These are phyloP conservation scores for Akabosia matsudoensis DNA, from an alignment of 1,140 invertebrate species.

Conservation along the genomic window DNA sequence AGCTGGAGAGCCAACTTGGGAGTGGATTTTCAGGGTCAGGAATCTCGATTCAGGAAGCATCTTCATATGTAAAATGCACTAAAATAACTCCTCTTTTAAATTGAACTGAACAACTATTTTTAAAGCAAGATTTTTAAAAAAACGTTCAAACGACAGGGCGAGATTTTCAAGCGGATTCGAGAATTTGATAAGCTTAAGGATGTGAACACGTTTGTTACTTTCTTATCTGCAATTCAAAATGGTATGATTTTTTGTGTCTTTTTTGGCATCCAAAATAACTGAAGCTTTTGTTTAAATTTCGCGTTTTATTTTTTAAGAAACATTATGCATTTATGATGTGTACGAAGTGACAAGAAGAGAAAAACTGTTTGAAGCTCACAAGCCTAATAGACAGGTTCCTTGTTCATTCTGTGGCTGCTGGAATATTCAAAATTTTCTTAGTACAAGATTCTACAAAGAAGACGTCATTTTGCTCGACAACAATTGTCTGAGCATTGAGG, in stretches of 20 bases:
- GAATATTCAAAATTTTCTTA: conserved; percentile 10
- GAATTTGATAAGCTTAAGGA: conserved; percentile 14
- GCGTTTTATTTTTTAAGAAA: not conserved
- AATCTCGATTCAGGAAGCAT: conserved; percentile 6
- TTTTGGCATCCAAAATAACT: not conserved
- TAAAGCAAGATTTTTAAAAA: too few species aligned
- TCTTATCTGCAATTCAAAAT: not conserved
- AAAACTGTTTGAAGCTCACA: conserved; percentile 10
- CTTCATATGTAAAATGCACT: conserved; percentile 1
- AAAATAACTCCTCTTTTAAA: not conserved
- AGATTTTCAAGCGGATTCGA: conserved; percentile 5
- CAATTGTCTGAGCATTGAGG: not conserved
- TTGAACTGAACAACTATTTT: too few species aligned
- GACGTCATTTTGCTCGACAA: conserved; percentile 9
- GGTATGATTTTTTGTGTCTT: not conserved
- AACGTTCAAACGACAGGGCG: too few species aligned
- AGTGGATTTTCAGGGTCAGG: conserved; percentile 19
- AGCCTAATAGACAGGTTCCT: not conserved
- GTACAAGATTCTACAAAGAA: conserved; percentile 10
- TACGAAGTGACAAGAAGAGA: conserved; percentile 4
- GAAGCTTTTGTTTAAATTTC: too few species aligned
- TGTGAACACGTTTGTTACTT: conserved; percentile 7
- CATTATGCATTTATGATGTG: not conserved
- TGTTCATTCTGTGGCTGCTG: not conserved
- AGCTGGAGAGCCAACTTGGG: conserved; percentile 4